phyloP scores from a whole-genome alignment of 2,797 vertebrate species.

The Melanotaenia trifasciata region DNA sequence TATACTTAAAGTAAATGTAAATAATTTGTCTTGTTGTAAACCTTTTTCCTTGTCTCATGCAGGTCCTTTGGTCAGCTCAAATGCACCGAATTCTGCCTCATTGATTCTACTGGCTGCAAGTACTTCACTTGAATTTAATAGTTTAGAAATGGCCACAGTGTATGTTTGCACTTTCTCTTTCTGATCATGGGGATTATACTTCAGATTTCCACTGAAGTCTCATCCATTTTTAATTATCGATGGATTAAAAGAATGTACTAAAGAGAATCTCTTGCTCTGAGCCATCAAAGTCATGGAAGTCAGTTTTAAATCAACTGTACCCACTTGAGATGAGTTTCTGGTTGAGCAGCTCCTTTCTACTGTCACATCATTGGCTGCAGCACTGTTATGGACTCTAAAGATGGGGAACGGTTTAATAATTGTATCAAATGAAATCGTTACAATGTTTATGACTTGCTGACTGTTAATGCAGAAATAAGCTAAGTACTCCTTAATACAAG shows the following conservation, averaged over 20 bases:
- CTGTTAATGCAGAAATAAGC: conserved; percentile 78
- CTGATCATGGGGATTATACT: conserved; percentile 38
- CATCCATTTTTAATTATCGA: conserved; percentile 22
- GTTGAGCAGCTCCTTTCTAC: conserved; percentile 42
- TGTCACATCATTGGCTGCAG: conserved; percentile 60
- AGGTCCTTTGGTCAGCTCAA: conserved; percentile 91
- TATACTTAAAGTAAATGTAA: neutral
- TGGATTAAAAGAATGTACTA: conserved; percentile 42
- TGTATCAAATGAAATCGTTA: conserved; percentile 56
- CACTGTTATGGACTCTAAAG: conserved; percentile 68
- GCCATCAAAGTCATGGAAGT: conserved; percentile 43
- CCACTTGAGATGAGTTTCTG: conserved; percentile 23
- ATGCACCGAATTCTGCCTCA: conserved; percentile 90
- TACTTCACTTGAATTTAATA: conserved; percentile 90
- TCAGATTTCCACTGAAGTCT: conserved; percentile 53
- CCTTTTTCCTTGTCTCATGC: conserved; percentile 21
- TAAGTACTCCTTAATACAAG: conserved; percentile 58
- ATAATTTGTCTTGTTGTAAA: neutral
- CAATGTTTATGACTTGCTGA: conserved; percentile 73
- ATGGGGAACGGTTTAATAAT: conserved; percentile 39
- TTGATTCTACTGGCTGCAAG: conserved; percentile 95
- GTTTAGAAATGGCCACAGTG: conserved; percentile 18
- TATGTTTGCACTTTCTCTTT: conserved; percentile 42
- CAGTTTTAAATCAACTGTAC: conserved; percentile 40
- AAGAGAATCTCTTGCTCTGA: conserved; percentile 47